Percentiles rank a stretch among this genome's conserved stretches.
phyloP scores from a whole-genome alignment of 1,140 invertebrate species.

The Fopius arisanus region DNA sequence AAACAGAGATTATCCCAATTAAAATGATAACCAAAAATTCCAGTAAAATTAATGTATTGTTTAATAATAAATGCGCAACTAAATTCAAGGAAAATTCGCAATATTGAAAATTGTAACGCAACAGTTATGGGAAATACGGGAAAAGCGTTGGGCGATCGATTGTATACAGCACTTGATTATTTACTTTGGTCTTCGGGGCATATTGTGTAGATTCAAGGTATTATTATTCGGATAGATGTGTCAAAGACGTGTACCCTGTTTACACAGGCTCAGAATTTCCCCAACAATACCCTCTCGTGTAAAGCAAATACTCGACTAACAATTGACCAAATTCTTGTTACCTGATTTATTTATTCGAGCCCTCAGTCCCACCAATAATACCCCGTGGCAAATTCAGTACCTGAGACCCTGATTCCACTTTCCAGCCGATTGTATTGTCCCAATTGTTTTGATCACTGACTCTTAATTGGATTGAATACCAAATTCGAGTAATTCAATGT shows the following conservation, averaged over 20 bases:
- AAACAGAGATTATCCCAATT: too few species aligned
- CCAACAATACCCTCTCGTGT: background rate
- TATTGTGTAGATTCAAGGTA: background rate
- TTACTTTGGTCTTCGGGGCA: too few species aligned
- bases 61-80: too few species aligned
- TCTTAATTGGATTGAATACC: background rate
- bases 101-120: too few species aligned
- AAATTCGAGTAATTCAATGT: conserved; percentile 10
- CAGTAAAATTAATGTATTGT: too few species aligned
- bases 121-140: too few species aligned
- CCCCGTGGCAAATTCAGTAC: background rate
- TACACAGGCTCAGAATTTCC: background rate
- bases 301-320: background rate
- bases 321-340: background rate
- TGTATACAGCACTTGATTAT: too few species aligned
- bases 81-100: too few species aligned
- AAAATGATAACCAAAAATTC: too few species aligned
- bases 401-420: too few species aligned
- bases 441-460: background rate
- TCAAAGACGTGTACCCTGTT: background rate
- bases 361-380: background rate
- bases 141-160: too few species aligned
- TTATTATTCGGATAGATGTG: conserved; percentile 4
- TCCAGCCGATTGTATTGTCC: too few species aligned
- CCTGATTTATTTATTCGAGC: background rate